Evolutionary conservation across 2,888 invertebrate genomes (phyloP).

Genomic region (Plusia festucae): DNA sequence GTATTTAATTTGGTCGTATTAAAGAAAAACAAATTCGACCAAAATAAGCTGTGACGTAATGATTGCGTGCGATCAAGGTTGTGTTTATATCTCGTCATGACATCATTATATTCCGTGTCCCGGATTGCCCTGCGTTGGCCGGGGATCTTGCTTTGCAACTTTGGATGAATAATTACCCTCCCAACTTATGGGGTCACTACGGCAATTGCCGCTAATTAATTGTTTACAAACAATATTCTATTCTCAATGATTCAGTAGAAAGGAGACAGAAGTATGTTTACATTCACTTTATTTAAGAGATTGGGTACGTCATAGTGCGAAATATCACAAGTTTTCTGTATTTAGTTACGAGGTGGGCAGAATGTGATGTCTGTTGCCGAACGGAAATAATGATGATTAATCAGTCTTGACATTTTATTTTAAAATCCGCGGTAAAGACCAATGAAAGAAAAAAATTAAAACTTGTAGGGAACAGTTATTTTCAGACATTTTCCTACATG

Average conservation of each 20-base stretch:
- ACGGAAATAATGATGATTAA: slow-evolving; percentile 4
- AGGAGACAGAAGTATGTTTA: not conserved
- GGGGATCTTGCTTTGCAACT: not conserved
- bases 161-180: not conserved
- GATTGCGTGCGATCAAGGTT: slow-evolving; percentile 70
- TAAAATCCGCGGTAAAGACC: not conserved
- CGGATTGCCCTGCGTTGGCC: not conserved
- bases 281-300: not conserved
- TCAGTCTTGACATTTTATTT: not conserved
- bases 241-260: not conserved
- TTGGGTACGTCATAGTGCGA: not conserved
- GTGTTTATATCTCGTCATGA: slow-evolving; percentile 54
- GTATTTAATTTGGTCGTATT: slow-evolving; percentile 51
- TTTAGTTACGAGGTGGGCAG: not conserved
- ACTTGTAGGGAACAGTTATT: not conserved
- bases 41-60: slow-evolving; percentile 81
- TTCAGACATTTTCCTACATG: no score
- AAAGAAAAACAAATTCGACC: slow-evolving; percentile 68
- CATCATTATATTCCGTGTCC: slow-evolving; percentile 41
- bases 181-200: not conserved
- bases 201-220: not conserved
- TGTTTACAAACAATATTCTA: not conserved
- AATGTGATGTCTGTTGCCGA: not conserved
- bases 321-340: not conserved
- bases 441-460: no score